These are phyloP conservation scores for Pheosia gnoma DNA, from an alignment of 2,888 invertebrate species.

Conservation along the genomic window DNA sequence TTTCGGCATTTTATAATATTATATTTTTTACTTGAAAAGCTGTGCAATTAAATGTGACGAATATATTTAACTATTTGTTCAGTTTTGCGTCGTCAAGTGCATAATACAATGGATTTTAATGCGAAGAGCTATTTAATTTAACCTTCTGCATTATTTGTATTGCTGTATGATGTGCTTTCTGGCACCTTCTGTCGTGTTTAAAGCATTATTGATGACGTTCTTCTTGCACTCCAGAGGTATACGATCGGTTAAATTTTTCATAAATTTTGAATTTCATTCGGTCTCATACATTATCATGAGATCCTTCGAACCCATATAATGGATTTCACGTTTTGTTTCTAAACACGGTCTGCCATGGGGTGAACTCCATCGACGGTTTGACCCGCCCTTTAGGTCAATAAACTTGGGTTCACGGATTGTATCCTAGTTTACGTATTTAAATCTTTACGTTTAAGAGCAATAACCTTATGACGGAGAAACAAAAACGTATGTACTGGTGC, in stretches of 20 bases:
- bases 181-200: constrained; percentile 20
- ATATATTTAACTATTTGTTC: constrained; percentile 3
- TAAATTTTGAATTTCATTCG: constrained; percentile 43
- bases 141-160: neutral
- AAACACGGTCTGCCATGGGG: constrained; percentile 38
- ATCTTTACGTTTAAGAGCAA: neutral
- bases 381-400: constrained; percentile 45
- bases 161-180: constrained; percentile 17
- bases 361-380: constrained; percentile 47
- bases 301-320: constrained; percentile 48
- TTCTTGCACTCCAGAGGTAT: constrained; percentile 28
- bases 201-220: constrained; percentile 28
- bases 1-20: constrained; percentile 18
- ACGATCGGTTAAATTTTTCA: constrained; percentile 38
- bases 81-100: constrained; percentile 7
- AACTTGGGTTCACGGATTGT: constrained; percentile 29
- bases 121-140: neutral
- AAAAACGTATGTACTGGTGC: too few relatives aligned
- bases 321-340: constrained; percentile 40
- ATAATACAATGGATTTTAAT: neutral
- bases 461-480: too few relatives aligned
- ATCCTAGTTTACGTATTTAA: neutral
- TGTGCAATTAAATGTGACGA: constrained; percentile 1
- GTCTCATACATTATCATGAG: constrained; percentile 56
- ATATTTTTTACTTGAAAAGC: constrained; percentile 11